Conservation (phyloP, 2,113 vertebrate genomes). For the Oenanthe oenanthe region DNA sequence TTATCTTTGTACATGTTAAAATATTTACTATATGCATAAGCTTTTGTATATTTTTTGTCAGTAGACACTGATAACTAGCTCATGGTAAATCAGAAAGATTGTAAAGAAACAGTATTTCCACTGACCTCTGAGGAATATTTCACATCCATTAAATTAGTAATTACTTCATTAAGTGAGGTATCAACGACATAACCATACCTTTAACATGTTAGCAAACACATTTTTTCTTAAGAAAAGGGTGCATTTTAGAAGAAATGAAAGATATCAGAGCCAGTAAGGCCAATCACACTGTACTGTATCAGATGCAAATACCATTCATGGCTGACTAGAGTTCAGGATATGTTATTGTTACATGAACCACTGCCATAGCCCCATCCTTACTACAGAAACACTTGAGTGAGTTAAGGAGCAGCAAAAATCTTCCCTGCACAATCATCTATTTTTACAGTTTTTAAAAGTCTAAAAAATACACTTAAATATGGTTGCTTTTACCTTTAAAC, state of each 20-base stretch:
- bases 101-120: neutral
- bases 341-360: neutral
- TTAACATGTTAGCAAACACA: neutral
- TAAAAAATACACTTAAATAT: neutral
- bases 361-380: neutral
- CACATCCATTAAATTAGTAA: neutral
- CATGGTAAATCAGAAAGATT: neutral
- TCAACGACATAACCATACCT: neutral
- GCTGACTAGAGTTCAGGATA: neutral
- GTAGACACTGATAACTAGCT: neutral
- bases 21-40: neutral
- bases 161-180: neutral
- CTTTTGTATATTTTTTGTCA: neutral
- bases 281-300: neutral
- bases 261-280: neutral
- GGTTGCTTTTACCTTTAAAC: neutral
- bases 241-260: neutral
- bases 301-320: neutral
- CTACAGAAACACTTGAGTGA: neutral
- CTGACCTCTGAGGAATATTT: neutral
- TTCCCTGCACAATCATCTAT: neutral
- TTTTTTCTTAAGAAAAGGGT: neutral
- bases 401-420: neutral
- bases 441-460: neutral
- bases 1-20: neutral